phyloP scores from a whole-genome alignment of 2,888 invertebrate genomes.

The Diarsia brunnea region DNA sequence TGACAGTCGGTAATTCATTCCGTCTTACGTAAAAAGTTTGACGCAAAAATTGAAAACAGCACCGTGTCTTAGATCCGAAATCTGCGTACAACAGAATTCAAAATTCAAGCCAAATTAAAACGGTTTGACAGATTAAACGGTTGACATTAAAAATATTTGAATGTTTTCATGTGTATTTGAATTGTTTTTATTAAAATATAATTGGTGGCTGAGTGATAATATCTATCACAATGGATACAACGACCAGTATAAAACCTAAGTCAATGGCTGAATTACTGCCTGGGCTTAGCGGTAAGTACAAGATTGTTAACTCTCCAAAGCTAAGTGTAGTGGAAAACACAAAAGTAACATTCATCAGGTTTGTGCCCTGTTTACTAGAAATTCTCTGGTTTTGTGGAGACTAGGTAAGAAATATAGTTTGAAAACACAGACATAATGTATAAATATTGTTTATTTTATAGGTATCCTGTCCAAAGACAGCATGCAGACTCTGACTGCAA shows the following conservation, averaged over 20 bases:
- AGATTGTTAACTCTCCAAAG: conserved; percentile 34
- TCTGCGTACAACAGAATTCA: conserved; percentile 33
- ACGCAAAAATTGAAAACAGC: too few species aligned
- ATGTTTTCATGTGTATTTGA: conserved; percentile 57
- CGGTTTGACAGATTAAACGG: conserved; percentile 63
- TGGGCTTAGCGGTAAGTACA: conserved; percentile 75
- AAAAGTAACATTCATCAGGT: conserved; percentile 5
- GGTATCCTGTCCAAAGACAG: conserved; percentile 79
- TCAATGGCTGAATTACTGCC: conserved; percentile 83
- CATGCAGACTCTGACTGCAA: conserved; percentile 74
- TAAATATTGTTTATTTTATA: conserved; percentile 60
- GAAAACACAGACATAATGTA: background rate
- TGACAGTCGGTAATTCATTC: background rate
- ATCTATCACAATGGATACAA: conserved; percentile 73
- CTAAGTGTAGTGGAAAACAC: background rate
- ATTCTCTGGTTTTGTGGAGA: background rate
- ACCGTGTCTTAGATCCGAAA: background rate
- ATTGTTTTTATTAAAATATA: conserved; percentile 43
- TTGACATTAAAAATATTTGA: conserved; percentile 64
- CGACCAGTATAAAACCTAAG: conserved; percentile 75
- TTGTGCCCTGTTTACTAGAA: background rate
- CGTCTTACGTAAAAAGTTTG: background rate
- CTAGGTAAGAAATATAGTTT: conserved; percentile 1
- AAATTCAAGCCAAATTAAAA: conserved; percentile 46
- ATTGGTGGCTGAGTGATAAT: conserved; percentile 31